Evolutionary conservation across 2,113 vertebrate genomes (phyloP).

Genomic region (Sceloporus tristichus): DNA sequence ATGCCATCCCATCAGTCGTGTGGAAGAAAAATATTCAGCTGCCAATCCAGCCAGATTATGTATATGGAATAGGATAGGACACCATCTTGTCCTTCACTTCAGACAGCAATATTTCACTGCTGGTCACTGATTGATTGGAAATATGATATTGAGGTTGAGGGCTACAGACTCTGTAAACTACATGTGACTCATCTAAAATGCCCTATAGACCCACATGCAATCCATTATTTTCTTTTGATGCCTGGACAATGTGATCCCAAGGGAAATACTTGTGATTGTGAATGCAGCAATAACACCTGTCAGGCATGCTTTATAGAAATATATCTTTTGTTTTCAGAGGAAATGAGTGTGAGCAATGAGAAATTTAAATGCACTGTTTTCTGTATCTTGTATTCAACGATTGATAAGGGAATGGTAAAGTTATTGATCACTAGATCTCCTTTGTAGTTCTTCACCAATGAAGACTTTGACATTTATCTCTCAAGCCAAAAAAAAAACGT

Average conservation of each 20-base stretch:
- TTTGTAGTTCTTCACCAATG: slow-evolving; percentile 43
- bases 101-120: not conserved
- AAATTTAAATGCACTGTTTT: slow-evolving; percentile 39
- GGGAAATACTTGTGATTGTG: slow-evolving; percentile 21
- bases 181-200: not conserved
- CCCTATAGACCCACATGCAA: slow-evolving; percentile 14
- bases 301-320: slow-evolving; percentile 44
- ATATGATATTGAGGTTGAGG: not conserved
- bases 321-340: slow-evolving; percentile 44
- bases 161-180: not conserved
- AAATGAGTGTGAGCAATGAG: slow-evolving; percentile 38
- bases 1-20: not conserved
- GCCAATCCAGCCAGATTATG: not conserved
- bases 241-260: slow-evolving; percentile 11
- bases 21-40: not conserved
- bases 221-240: not conserved
- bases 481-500: slow-evolving; percentile 43
- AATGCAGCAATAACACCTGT: slow-evolving; percentile 43
- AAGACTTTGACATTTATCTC: slow-evolving; percentile 57
- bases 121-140: not conserved
- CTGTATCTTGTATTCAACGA: slow-evolving; percentile 37
- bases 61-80: not conserved
- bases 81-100: not conserved
- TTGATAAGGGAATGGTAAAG: slow-evolving; percentile 43
- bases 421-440: slow-evolving; percentile 55